These are phyloP conservation scores for Acanthoscelides obtectus DNA, from an alignment of 2,888 invertebrate species.

Conservation along the genomic window DNA sequence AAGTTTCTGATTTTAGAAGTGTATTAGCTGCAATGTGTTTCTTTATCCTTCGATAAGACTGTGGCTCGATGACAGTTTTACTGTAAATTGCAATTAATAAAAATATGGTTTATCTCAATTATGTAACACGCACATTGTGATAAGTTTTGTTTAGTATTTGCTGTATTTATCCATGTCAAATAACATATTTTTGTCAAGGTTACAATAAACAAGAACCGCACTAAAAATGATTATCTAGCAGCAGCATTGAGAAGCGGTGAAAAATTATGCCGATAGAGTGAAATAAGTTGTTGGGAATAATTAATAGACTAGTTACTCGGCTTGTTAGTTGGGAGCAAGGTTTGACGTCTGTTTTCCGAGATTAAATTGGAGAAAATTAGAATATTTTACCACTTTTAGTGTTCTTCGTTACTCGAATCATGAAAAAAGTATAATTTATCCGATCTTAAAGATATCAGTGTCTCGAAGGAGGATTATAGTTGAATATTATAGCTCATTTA, in stretches of 20 bases:
- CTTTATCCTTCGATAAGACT: neutral
- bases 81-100: neutral
- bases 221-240: neutral
- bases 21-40: neutral
- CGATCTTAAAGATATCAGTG: no score
- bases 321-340: no score
- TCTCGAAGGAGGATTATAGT: no score
- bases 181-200: neutral
- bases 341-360: no score
- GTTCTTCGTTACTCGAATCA: no score
- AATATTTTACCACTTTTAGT: no score
- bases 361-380: no score
- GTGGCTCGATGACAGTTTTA: neutral
- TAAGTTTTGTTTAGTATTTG: neutral
- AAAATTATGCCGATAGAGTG: neutral
- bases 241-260: neutral
- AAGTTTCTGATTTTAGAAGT: neutral
- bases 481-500: no score
- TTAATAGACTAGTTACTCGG: neutral
- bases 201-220: neutral
- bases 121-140: neutral
- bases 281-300: neutral
- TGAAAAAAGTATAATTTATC: no score
- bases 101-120: neutral
- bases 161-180: neutral